These are phyloP conservation scores for Neodiprion lecontei DNA, from an alignment of 1,140 invertebrate genomes.

Conservation along the genomic window DNA sequence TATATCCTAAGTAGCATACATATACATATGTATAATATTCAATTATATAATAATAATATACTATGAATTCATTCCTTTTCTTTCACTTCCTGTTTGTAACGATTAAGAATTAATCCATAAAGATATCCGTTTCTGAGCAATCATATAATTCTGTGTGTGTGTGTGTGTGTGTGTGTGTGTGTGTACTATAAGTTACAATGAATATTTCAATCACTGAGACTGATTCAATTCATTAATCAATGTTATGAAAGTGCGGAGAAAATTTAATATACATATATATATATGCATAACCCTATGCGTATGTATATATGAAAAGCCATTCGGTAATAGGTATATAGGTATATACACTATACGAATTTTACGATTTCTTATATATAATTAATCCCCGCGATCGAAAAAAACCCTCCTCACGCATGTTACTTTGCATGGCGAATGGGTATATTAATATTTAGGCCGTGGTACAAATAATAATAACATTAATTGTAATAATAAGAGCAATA, in stretches of 20 bases:
- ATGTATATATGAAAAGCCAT: too few species aligned
- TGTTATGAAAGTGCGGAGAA: neutral
- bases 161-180: neutral
- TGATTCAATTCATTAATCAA: neutral
- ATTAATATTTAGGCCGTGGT: too few species aligned
- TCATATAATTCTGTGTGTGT: slow-evolving; percentile 19
- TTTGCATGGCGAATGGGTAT: too few species aligned
- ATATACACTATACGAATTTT: too few species aligned
- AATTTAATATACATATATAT: neutral
- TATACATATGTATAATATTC: slow-evolving; percentile 30
- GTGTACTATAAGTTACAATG: slow-evolving; percentile 7
- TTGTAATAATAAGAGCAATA: neutral
- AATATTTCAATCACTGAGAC: neutral
- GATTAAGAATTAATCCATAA: slow-evolving; percentile 36
- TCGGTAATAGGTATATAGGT: too few species aligned
- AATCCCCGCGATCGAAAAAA: too few species aligned
- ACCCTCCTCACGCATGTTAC: too few species aligned
- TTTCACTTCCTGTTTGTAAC: too few species aligned
- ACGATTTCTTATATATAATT: too few species aligned
- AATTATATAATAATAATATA: slow-evolving; percentile 27
- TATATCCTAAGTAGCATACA: slow-evolving; percentile 3
- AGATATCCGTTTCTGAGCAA: slow-evolving; percentile 48
- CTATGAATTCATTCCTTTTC: too few species aligned
- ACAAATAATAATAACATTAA: neutral
- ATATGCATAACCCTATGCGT: neutral